These are phyloP conservation scores for Henicopernis longicauda DNA, from an alignment of 2,113 vertebrate genomes.

Conservation along the genomic window DNA sequence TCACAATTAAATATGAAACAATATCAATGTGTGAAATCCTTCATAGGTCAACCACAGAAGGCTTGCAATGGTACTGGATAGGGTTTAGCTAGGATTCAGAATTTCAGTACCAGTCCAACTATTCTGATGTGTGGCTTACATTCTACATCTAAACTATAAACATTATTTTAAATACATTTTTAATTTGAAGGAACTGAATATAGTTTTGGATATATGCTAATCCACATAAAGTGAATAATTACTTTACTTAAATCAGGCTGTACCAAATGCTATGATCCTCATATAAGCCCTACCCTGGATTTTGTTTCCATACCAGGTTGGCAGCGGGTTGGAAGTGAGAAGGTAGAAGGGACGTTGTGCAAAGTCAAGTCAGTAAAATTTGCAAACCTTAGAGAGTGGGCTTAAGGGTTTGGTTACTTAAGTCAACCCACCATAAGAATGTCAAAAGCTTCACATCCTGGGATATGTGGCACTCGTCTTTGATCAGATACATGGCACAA, in stretches of 20 bases:
- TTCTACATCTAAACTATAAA: neutral
- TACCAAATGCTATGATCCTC: neutral
- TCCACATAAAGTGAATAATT: neutral
- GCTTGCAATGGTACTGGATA: neutral
- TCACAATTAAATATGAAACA: neutral
- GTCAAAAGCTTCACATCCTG: too few species aligned
- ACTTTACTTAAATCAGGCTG: neutral
- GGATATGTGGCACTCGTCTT: neutral
- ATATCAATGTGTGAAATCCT: neutral
- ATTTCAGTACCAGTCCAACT: neutral
- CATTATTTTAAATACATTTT: neutral
- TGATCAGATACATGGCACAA: neutral
- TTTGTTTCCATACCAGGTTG: neutral
- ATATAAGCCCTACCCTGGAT: neutral
- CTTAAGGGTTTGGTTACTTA: neutral
- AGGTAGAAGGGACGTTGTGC: rapidly evolving
- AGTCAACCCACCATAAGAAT: neutral
- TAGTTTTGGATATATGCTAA: neutral
- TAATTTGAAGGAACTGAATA: neutral
- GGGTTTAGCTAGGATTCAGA: neutral
- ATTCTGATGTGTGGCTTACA: neutral
- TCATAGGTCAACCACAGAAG: neutral
- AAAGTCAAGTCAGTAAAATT: neutral
- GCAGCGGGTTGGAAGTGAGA: neutral
- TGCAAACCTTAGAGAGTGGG: neutral